Evolutionary conservation across 1,140 invertebrate species (phyloP), one percentile per base, ranked within the genome.

Genomic region (Thaumetopoea pityocampa): DNA sequence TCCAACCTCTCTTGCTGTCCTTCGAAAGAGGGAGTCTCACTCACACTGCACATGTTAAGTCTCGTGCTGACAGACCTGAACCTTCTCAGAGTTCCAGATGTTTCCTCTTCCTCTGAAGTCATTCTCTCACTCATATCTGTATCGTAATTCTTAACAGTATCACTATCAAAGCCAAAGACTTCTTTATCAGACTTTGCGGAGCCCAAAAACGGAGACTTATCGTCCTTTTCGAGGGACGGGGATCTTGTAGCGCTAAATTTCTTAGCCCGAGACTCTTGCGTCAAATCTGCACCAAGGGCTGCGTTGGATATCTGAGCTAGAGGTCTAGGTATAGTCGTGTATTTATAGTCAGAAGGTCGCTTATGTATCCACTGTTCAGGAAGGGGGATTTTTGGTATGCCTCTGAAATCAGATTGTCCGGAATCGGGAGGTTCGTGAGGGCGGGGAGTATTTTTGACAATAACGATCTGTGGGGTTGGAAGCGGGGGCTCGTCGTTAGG

Each of bases 201-300:
- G 76, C 74, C 40, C 2, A 74, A 35, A 20, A 83, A 81, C 1
- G 84, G 84, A 0, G 76, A 78, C 29, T 77, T 85, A 3, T 86
- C 82, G 70, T 86, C 82, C 47, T 86, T 85, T 45, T 86, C 82
- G 5, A 86, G 58, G 1, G 82, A 85, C 0, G 85, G 85, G 0
- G 85, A 86, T 15, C 85, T 50, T 0, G 84, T 85, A 0, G 79
- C 79, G 27, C 84, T 85, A 41, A 59, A 85, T 41, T 79, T 85
- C 34, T 80, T 83, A 4, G 67, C 69, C n/a, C 64, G 57, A 0
- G 61, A 51, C 15, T 79, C 72, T 9, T 70, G 60, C 1, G 53
- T 54, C 20, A 76, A 30, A 23, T 80, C 79, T 0, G 64, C 59
- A 2, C 72, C 67, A 8, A 83, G 45, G 46, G 79, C 78, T 1